These are phyloP conservation scores for Ormyrus pomaceus DNA, from an alignment of 2,888 invertebrate genomes.

Conservation along the genomic window DNA sequence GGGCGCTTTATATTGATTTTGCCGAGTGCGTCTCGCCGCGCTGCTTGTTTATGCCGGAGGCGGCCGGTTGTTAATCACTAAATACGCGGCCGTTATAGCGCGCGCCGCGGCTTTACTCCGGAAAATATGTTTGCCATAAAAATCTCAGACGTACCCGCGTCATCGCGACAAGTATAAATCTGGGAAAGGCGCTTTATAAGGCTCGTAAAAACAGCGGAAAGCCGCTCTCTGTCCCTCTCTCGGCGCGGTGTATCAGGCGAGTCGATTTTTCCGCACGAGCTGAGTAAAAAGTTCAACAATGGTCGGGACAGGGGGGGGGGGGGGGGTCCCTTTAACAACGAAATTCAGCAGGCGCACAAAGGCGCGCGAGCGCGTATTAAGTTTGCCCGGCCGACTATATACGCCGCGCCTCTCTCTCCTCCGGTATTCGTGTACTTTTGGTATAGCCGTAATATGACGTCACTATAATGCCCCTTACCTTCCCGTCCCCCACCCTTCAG, in stretches of 20 bases:
- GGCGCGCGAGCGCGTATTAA: slow-evolving; percentile 30
- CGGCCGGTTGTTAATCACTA: slow-evolving; percentile 13
- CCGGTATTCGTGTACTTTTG: background rate
- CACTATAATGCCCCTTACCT: slow-evolving; percentile 3
- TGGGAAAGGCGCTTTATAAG: slow-evolving; percentile 1
- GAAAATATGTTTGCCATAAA: slow-evolving; percentile 9
- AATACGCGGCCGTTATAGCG: background rate
- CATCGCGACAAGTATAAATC: slow-evolving; percentile 32
- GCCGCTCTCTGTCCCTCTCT: no score
- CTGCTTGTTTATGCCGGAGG: background rate
- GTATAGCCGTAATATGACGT: slow-evolving; percentile 30
- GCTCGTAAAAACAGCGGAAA: slow-evolving; percentile 14
- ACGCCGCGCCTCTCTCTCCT: no score
- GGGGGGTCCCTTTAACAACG: background rate
- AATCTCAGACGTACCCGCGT: slow-evolving; percentile 1
- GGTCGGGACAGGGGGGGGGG: background rate
- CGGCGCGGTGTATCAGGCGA: no score
- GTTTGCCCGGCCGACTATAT: slow-evolving; percentile 9
- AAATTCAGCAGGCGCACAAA: slow-evolving; percentile 38
- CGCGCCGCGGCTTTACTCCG: background rate
- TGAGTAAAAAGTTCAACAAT: background rate
- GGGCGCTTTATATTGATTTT: slow-evolving; percentile 5
- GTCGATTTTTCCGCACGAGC: no score
- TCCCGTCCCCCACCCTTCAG: background rate
- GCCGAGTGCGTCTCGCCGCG: background rate